phyloP scores from a whole-genome alignment of 37 sponge, comb jelly and placozoan species.

The Ianthella basta region DNA sequence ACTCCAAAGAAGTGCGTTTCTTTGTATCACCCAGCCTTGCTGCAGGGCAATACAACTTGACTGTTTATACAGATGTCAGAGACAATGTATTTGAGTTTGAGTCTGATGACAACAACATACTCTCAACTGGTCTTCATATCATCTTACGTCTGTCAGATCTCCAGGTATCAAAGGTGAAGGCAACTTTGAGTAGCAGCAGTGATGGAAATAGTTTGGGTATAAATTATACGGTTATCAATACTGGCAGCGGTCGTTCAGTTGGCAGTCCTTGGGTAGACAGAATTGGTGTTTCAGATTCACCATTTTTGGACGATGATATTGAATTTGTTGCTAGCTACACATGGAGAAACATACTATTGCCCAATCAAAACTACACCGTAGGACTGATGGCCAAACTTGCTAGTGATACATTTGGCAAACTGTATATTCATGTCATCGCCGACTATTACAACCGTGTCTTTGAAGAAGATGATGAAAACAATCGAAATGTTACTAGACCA shows the following conservation, averaged over 20 bases:
- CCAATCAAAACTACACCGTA: background rate
- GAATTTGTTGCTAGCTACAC: background rate
- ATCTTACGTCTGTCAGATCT: conserved; percentile 15
- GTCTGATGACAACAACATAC: conserved; percentile 24
- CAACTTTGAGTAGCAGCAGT: background rate
- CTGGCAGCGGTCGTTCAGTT: conserved; percentile 19
- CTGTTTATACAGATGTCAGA: conserved; percentile 19
- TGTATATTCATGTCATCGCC: conserved; percentile 3
- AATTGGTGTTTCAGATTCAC: conserved; percentile 10
- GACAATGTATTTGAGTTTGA: conserved; percentile 42
- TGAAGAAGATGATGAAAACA: conserved; percentile 16
- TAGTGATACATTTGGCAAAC: background rate
- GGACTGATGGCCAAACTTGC: background rate
- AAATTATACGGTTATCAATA: conserved; percentile 18
- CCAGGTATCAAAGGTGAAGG: background rate
- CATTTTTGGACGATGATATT: background rate
- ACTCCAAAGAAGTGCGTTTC: background rate
- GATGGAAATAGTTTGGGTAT: conserved; percentile 26
- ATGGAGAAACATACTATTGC: background rate
- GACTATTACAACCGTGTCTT: conserved; percentile 5
- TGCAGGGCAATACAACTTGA: conserved; percentile 9
- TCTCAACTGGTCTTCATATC: background rate
- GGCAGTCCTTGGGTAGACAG: conserved; percentile 26
- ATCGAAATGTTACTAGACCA: conserved; percentile 15
- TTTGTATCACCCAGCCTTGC: background rate